Base-by-base conservation (phyloP, 2,888 invertebrate species). In the Anagyrus pseudococci region DNA sequence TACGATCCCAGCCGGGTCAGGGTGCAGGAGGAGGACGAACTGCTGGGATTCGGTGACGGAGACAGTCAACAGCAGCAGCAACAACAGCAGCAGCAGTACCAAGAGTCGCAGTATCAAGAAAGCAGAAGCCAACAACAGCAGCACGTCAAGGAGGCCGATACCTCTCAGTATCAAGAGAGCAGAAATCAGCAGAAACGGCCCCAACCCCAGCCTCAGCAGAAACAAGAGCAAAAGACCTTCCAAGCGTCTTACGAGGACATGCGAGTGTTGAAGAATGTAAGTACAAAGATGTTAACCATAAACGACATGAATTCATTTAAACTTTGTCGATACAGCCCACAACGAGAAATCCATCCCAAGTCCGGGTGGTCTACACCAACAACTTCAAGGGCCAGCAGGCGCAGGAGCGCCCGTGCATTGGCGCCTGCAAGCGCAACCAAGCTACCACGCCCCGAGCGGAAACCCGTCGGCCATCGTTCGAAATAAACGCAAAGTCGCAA, bases 391-490 rank as follows among this genome's bases (percentile, higher is more conserved):
- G 25, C 2, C 41, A 49, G 10, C 40, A 23, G 2, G 49, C 43
- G n/a, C 26, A 26, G 13, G 23, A 10, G 10, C 55, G 64, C 1
- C 67, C 64, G 2, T 67, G 67, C 22, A 26, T 67, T 19, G 67
- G 67, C 3, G 64, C 64, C 15, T 67, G 64, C 29, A 54, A 25
- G 43, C 48, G 4, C 17, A 26, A 43, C 13, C 58, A 26, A 22
- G 26, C 25, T 19, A 37, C 7, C 26, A 22, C 29, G 20, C n/a
- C n/a, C n/a, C 40, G 56, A 37, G 23, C 17, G 26, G 54, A 49
- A 17, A 40, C 13, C 7, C 33, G 26, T 4, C 8, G 2, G 8
- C 7, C 10, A 46, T 1, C 23, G 1, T 2, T 44, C 20, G 26
- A 6, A 2, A 53, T 53, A 17, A 41, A 37, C 17, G 23, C 44